phyloP scores from a whole-genome alignment of 64 coral and sea anemone species.

The Pocillopora damicornis region DNA sequence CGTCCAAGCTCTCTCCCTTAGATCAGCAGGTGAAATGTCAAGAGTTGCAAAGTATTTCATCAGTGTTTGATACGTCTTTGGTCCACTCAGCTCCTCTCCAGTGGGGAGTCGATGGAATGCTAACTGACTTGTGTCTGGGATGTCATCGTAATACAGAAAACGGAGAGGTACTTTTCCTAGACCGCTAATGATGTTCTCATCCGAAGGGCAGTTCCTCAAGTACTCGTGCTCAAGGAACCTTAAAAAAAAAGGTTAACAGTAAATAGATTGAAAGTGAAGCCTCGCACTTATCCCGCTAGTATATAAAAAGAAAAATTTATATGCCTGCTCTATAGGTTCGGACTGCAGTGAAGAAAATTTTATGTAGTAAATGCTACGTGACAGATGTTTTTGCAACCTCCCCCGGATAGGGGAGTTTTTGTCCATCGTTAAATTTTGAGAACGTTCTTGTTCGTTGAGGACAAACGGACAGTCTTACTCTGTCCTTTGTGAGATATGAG shows the following conservation, averaged over 20 bases:
- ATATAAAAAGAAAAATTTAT: no score
- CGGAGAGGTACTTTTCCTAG: slow-evolving; percentile 67
- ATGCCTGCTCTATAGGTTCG: no score
- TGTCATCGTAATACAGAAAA: slow-evolving; percentile 36
- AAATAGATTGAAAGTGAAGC: neutral
- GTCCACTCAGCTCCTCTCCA: slow-evolving; percentile 58
- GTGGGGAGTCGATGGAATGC: slow-evolving; percentile 43
- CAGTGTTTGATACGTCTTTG: slow-evolving; percentile 37
- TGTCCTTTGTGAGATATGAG: no score
- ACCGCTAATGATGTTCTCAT: slow-evolving; percentile 49
- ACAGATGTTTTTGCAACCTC: no score
- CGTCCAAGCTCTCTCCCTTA: slow-evolving; percentile 26
- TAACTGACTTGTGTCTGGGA: slow-evolving; percentile 7
- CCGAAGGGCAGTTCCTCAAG: slow-evolving; percentile 15
- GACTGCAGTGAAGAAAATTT: no score
- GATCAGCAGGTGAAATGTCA: slow-evolving; percentile 45
- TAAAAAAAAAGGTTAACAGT: neutral
- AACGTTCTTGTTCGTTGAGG: no score
- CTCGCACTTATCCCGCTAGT: no score
- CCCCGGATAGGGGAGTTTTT: no score
- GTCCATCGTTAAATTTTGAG: no score
- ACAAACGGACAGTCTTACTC: no score
- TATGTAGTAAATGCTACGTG: no score
- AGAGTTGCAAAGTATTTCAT: slow-evolving; percentile 70
- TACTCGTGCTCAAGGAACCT: slow-evolving; percentile 57